A percentile compares a stretch with the other conserved stretches of the same genome.
These are phyloP conservation scores for Hybos culiciformis DNA, from an alignment of 2,888 invertebrate species.

Conservation along the genomic window DNA sequence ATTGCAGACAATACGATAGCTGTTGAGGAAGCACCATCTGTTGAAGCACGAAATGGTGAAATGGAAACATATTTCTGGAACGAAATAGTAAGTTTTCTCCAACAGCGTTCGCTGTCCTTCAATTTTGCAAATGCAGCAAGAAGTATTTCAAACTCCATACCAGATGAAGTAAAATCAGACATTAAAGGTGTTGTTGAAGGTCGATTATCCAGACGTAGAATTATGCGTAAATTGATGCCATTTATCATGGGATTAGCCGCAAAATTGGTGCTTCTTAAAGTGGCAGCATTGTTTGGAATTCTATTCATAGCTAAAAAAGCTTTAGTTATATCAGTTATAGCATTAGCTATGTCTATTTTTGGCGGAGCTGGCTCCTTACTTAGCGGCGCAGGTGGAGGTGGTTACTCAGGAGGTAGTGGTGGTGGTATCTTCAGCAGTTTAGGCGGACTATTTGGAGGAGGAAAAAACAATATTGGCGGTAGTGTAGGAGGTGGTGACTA, in stretches of 20 bases:
- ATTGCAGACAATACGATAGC: conserved; percentile 37
- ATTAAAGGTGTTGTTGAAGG: conserved; percentile 44
- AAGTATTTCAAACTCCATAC: conserved; percentile 40
- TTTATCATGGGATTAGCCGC: conserved; percentile 44
- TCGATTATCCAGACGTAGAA: conserved; percentile 41
- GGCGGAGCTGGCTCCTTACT: conserved; percentile 29
- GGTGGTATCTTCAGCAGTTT: conserved; percentile 22
- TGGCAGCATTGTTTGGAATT: conserved; percentile 43
- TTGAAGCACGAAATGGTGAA: conserved; percentile 41
- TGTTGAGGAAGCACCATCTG: conserved; percentile 38
- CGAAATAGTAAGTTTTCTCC: conserved; percentile 41
- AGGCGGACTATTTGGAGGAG: conserved; percentile 23
- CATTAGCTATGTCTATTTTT: conserved; percentile 45
- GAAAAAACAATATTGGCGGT: conserved; percentile 20
- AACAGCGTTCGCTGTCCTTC: conserved; percentile 40
- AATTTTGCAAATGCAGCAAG: conserved; percentile 37
- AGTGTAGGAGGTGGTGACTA: conserved; percentile 26
- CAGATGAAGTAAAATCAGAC: conserved; percentile 41
- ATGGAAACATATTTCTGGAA: conserved; percentile 44
- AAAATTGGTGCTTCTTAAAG: conserved; percentile 42
- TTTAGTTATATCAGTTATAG: conserved; percentile 43
- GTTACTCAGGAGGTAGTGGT: conserved; percentile 22
- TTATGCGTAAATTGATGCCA: conserved; percentile 42
- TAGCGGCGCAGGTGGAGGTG: conserved; percentile 21
- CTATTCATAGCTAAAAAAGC: conserved; percentile 51